A percentile compares a stretch with the other conserved stretches of the same genome.
These are phyloP conservation scores for Drosophila parabipectinata DNA, from an alignment of 1,140 invertebrate genomes.

Conservation along the genomic window DNA sequence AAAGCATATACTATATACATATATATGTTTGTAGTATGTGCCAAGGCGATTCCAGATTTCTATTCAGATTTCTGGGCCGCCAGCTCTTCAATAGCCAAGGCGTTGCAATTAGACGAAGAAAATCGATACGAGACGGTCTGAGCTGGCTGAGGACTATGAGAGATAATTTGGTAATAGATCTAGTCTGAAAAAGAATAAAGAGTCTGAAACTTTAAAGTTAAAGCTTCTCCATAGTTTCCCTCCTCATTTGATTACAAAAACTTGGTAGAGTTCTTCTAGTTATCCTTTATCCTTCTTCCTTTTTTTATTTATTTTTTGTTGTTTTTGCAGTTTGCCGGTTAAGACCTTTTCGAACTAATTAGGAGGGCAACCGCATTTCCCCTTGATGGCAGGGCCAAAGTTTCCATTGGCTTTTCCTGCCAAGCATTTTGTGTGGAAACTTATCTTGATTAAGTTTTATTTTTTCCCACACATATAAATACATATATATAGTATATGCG, in stretches of 20 bases:
- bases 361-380: slow-evolving; percentile 49
- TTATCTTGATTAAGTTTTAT: slow-evolving; percentile 48
- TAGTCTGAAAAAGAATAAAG: too few relatives aligned
- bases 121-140: slow-evolving; percentile 45
- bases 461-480: slow-evolving; percentile 21
- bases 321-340: background rate
- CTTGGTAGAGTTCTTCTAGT: slow-evolving; percentile 33
- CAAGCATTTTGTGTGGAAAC: slow-evolving; percentile 8
- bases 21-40: background rate
- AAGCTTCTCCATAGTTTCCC: slow-evolving; percentile 21
- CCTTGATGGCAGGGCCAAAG: slow-evolving; percentile 38
- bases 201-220: too few relatives aligned
- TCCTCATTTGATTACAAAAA: slow-evolving; percentile 48
- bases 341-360: slow-evolving; percentile 54
- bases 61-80: slow-evolving; percentile 10
- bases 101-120: slow-evolving; percentile 34
- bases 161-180: too few relatives aligned
- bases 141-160: background rate
- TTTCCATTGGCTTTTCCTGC: slow-evolving; percentile 39
- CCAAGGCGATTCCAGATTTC: slow-evolving; percentile 25
- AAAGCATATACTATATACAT: background rate
- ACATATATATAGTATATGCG: slow-evolving; percentile 1
- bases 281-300: slow-evolving; percentile 16
- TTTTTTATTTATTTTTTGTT: too few relatives aligned
- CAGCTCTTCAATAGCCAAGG: slow-evolving; percentile 30